Evolutionary conservation across 1,140 invertebrate genomes (phyloP), one percentile per base, ranked within the genome.

Genomic region (Luehdorfia chinensis): DNA sequence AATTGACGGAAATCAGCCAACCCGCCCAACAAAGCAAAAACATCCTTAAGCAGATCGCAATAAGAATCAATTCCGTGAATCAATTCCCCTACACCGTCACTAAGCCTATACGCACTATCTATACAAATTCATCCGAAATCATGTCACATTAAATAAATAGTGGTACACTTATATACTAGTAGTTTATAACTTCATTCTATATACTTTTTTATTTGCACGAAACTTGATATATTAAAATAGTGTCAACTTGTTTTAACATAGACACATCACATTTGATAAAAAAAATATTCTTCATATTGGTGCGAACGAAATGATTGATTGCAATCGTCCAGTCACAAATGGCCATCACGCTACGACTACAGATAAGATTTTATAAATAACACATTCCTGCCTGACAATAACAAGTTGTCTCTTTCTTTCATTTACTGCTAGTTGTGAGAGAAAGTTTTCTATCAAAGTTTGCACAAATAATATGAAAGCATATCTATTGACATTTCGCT

Each of bases 221-320:
- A 75, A 70, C 57, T 60, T 72, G 66, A 70, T 71, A 70, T 68
- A 76, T 68, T 72, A 77, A 81, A 75, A 76, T 75, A 72, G 66
- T 72, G 66, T 78, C 60, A 67, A 2, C 67, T 75, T 73, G 62
- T 60, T 47, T 59, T 58, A 63, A 73, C 57, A 51, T 69, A 72
- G 60, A 72, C 74, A 77, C 64, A 80, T 81, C 77, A 81, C 73
- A 81, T 78, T 66, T 75, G n/a, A 49, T 34, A 12, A 23, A 13
- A 2, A 21, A 27, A 64, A 65, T 51, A 15, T 53, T 55, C 50
- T 45, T 47, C 28, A 44, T 61, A 21, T 3, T 54, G 65, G 65
- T 77, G 74, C 66, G 74, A 76, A 66, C 73, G 64, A 71, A 66
- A 55, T 34, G n/a, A 25, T 55, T 11, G 11, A 30, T 11, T 9